Evolutionary conservation across 2,797 vertebrate genomes (phyloP).

Genomic region (Pseudochromis fuscus): DNA sequence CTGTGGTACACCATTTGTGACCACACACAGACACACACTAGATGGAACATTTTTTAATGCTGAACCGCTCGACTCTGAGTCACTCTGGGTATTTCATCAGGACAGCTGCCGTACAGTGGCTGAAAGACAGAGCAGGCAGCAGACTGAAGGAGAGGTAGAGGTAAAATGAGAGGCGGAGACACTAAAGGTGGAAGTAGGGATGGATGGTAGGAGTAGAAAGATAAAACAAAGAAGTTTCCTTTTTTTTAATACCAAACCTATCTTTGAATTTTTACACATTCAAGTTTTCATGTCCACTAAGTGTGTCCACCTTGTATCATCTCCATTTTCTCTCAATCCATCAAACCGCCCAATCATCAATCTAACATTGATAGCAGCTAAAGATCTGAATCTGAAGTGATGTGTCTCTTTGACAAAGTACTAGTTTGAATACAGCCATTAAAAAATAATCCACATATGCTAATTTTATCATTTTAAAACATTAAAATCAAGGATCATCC

Average conservation of each 20-base stretch:
- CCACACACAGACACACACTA: slow-evolving; percentile 55
- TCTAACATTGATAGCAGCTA: slow-evolving; percentile 37
- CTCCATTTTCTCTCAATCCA: slow-evolving; percentile 8
- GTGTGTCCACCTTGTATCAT: too few relatives aligned
- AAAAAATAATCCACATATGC: background rate
- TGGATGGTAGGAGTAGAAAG: slow-evolving; percentile 44
- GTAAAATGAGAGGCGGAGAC: slow-evolving; percentile 10
- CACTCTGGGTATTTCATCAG: slow-evolving; percentile 58
- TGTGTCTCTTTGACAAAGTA: background rate
- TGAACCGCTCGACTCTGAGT: slow-evolving; percentile 53
- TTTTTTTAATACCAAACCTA: slow-evolving; percentile 40
- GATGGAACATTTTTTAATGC: slow-evolving; percentile 55
- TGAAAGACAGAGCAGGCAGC: slow-evolving; percentile 31
- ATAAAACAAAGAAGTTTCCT: slow-evolving; percentile 36
- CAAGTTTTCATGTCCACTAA: slow-evolving; percentile 19
- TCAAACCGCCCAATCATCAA: slow-evolving; percentile 41
- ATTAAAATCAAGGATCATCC: background rate
- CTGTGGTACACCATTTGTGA: slow-evolving; percentile 47
- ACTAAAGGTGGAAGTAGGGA: slow-evolving; percentile 11
- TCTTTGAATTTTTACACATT: slow-evolving; percentile 33
- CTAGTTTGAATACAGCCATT: background rate
- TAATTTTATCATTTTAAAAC: background rate
- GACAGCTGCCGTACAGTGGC: slow-evolving; percentile 47
- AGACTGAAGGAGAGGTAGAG: slow-evolving; percentile 24
- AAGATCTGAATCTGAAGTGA: slow-evolving; percentile 9